These are phyloP conservation scores for Echinops telfairi DNA, from an alignment of 2,113 vertebrate species.

Conservation along the genomic window DNA sequence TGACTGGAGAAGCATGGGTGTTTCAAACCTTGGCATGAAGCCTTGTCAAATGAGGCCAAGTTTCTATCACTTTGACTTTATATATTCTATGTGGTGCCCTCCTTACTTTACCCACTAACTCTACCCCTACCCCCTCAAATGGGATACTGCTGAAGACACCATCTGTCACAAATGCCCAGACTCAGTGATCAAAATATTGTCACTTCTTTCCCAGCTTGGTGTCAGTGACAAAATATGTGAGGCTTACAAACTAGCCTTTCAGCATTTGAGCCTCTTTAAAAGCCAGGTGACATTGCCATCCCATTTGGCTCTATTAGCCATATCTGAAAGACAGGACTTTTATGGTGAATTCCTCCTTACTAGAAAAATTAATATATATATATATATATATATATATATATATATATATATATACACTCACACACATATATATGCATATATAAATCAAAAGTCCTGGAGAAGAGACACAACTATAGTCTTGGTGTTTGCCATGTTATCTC, in stretches of 20 bases:
- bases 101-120: slow-evolving; percentile 15
- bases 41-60: slow-evolving; percentile 58
- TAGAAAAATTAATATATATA: not conserved
- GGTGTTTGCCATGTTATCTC: slow-evolving; percentile 52
- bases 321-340: slow-evolving; percentile 49
- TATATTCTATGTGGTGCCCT: slow-evolving; percentile 66
- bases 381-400: not conserved
- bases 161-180: slow-evolving; percentile 74
- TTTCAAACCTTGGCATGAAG: slow-evolving; percentile 65
- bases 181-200: slow-evolving; percentile 77
- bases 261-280: slow-evolving; percentile 62
- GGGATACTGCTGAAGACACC: slow-evolving; percentile 63
- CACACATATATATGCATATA: not conserved
- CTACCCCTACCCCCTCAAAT: not conserved
- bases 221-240: slow-evolving; percentile 66
- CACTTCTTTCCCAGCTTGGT: slow-evolving; percentile 70
- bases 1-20: slow-evolving; percentile 46
- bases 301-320: slow-evolving; percentile 27
- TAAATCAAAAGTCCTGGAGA: slow-evolving; percentile 57
- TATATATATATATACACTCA: not conserved
- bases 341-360: slow-evolving; percentile 45
- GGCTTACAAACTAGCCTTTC: slow-evolving; percentile 61
- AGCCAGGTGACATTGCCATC: slow-evolving; percentile 66
- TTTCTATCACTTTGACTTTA: slow-evolving; percentile 71
- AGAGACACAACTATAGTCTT: slow-evolving; percentile 62